Evolutionary conservation across 2,797 vertebrate genomes (phyloP).

Genomic region (Notoglanidium macrostoma): DNA sequence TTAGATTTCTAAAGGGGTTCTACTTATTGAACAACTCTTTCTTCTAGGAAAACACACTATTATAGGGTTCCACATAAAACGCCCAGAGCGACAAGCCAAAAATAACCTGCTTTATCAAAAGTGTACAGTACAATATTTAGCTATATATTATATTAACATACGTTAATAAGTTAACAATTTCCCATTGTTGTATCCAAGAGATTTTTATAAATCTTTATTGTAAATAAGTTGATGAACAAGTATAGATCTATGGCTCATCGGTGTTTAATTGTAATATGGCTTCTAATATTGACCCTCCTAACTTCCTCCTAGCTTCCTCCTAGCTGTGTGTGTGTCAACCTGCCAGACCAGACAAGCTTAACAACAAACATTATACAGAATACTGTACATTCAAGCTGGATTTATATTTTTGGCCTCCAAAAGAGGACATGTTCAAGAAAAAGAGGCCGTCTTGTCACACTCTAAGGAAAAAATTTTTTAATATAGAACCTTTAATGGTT

Average conservation of each 20-base stretch:
- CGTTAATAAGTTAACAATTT: neutral
- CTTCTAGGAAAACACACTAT: neutral
- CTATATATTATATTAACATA: neutral
- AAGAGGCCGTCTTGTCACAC: neutral
- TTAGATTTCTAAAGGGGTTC: neutral
- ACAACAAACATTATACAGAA: neutral
- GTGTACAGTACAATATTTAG: neutral
- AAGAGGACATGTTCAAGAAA: conserved; percentile 5
- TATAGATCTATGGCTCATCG: neutral
- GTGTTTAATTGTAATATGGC: neutral
- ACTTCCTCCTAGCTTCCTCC: neutral
- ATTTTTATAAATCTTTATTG: neutral
- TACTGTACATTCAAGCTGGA: neutral
- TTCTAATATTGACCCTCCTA: neutral
- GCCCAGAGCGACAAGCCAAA: neutral
- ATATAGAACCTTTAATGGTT: neutral
- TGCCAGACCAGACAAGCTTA: neutral
- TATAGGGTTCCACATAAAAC: neutral
- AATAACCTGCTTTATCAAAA: neutral
- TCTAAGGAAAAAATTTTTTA: neutral
- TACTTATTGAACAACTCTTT: neutral
- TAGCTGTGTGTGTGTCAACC: neutral
- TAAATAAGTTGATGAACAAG: neutral
- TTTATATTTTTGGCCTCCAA: neutral
- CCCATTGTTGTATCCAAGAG: neutral